These are phyloP conservation scores for Arge pagana DNA, from an alignment of 2,888 invertebrate genomes.

Conservation along the genomic window DNA sequence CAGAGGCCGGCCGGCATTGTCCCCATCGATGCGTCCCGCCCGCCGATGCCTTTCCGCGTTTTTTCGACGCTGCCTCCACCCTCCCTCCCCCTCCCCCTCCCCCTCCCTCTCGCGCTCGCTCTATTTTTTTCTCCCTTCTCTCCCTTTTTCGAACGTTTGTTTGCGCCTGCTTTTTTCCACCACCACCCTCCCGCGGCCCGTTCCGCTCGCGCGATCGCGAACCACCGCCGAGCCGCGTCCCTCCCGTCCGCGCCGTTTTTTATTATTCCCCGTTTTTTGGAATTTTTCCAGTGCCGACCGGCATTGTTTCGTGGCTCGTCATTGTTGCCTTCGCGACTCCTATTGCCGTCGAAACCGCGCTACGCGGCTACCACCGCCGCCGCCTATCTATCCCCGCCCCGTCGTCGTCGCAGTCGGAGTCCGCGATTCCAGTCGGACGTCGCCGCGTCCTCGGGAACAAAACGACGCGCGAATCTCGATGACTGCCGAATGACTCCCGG, in stretches of 20 bases:
- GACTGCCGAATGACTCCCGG: conserved; percentile 56
- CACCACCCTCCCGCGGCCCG: conserved; percentile 17
- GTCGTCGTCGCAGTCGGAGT: background rate
- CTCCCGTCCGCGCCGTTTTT: conserved; percentile 19
- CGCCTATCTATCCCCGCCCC: background rate
- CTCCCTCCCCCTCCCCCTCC: conserved; percentile 12
- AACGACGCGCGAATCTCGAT: conserved; percentile 46
- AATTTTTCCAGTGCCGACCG: conserved; percentile 58
- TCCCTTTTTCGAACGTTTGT: conserved; percentile 22
- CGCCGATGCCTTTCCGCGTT: conserved; percentile 40
- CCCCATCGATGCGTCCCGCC: conserved; percentile 54
- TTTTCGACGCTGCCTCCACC: background rate
- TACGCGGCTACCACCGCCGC: conserved; percentile 22
- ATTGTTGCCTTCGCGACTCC: conserved; percentile 45
- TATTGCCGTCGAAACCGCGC: background rate
- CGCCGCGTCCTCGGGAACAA: conserved; percentile 12
- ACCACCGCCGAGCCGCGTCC: conserved; percentile 21
- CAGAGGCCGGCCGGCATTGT: conserved; percentile 56
- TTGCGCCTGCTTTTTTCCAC: conserved; percentile 24
- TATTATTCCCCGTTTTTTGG: conserved; percentile 50
- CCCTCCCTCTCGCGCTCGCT: conserved; percentile 15
- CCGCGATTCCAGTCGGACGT: background rate
- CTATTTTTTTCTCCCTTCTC: conserved; percentile 16
- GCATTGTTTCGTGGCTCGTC: conserved; percentile 58
- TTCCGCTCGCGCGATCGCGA: conserved; percentile 12